Evolutionary conservation across 2,797 vertebrate genomes (phyloP), one percentile per base, ranked within the genome.

Genomic region (Cyclopterus lumpus): DNA sequence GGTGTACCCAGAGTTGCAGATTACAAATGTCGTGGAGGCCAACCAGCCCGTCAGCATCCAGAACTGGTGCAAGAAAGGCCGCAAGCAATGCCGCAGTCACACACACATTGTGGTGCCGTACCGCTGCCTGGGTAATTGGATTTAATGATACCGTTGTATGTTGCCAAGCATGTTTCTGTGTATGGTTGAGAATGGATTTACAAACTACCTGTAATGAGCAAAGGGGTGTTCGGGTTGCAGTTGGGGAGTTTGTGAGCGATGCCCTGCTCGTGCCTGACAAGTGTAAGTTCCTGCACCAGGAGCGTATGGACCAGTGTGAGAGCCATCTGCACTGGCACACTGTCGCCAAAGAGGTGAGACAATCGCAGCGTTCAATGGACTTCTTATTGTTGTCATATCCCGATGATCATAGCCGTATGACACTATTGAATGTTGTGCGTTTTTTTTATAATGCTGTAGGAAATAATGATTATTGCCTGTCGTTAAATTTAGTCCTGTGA

Each of bases 301-400:
- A 99, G 92, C 95, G 95, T 57, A 99, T 99, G 97, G 97, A 99
- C 86, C 95, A 97, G 74, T 99, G 98, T 86, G 98, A 99, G 93
- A 98, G 97, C 76, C 97, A 99, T 76, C 95, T 99, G 86, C 97
- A 99, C 91, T 99, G 98, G 98, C 98, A 99, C 91, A 97, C 97
- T 0, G 97, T 99, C 32, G 97, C 97, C 86, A 99, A 99, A 93
- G 97, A 99, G 97, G 98, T 98, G 95, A 80, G 42, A 28, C 55
- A 24, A 15, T 8, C 8, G 36, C 18, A 8, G n/a, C 15, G 34
- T 32, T 58, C 42, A 4, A 2, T 64, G 22, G 22, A 49, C 11
- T 34, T 62, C 0, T 46, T 28, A 9, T 15, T 20, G n/a, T 26
- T 6, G 15, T 54, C 14, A 14, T 11, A 32, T 32, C 20, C 3